phyloP scores from a whole-genome alignment of 1,140 invertebrate genomes.

The Lethocerus indicus region DNA sequence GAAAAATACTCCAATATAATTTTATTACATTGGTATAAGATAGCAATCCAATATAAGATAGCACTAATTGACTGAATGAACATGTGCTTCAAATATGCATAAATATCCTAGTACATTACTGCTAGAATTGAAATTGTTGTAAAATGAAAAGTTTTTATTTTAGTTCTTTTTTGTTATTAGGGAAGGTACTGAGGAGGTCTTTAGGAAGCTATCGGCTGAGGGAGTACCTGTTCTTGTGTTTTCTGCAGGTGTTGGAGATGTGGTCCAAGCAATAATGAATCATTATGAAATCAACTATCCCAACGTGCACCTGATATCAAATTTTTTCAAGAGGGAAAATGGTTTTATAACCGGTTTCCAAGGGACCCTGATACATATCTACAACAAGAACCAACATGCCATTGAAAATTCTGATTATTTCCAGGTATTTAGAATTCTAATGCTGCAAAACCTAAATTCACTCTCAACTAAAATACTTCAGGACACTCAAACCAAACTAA shows the following conservation, averaged over 20 bases:
- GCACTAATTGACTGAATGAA: no score
- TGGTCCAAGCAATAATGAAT: conserved; percentile 56
- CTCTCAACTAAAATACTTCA: no score
- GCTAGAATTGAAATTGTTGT: background rate
- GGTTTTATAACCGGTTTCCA: conserved; percentile 50
- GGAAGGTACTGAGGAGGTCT: conserved; percentile 51
- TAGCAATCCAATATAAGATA: no score
- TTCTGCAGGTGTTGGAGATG: conserved; percentile 82
- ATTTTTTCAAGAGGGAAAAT: conserved; percentile 68
- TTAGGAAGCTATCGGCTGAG: conserved; percentile 40
- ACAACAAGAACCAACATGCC: conserved; percentile 82
- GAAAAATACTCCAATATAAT: no score
- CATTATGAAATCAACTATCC: conserved; percentile 46
- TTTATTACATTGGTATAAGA: no score
- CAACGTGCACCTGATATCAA: conserved; percentile 77
- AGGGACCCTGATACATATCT: conserved; percentile 64
- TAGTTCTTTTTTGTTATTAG: conserved; percentile 32
- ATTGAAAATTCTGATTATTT: conserved; percentile 64
- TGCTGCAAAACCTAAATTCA: no score
- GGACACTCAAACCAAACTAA: background rate
- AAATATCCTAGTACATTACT: no score
- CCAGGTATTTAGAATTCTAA: conserved; percentile 24
- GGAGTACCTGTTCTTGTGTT: conserved; percentile 78
- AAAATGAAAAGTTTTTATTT: background rate
- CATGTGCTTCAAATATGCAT: no score